phyloP scores from a whole-genome alignment of 2,113 vertebrate species.

The Perca fluviatilis region DNA sequence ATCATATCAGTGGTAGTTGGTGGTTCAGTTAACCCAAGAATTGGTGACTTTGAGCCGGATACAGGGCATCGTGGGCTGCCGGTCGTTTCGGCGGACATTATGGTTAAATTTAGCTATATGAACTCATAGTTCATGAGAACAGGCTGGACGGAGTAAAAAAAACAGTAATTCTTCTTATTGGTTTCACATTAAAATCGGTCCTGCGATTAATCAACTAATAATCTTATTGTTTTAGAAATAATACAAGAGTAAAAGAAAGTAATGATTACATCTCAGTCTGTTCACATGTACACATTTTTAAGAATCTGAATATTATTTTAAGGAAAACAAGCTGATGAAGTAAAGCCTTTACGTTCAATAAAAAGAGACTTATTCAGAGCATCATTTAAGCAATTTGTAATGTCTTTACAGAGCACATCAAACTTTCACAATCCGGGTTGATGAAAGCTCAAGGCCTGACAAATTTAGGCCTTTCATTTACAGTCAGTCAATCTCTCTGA shows the following conservation, averaged over 20 bases:
- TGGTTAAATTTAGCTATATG: too few species aligned
- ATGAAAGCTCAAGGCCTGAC: neutral
- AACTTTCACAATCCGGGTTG: neutral
- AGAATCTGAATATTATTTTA: neutral
- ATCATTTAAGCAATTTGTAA: neutral
- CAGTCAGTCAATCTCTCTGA: slow-evolving; percentile 12
- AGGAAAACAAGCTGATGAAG: neutral
- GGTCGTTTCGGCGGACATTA: too few species aligned
- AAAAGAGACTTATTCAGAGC: neutral
- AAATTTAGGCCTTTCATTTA: neutral
- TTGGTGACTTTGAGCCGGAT: too few species aligned
- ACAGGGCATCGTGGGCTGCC: too few species aligned
- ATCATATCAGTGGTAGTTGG: too few species aligned
- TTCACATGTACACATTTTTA: neutral
- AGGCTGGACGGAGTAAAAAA: neutral
- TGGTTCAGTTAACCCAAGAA: too few species aligned
- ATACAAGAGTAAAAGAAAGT: neutral
- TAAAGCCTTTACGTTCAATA: neutral
- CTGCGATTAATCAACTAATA: neutral
- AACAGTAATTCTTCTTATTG: too few species aligned
- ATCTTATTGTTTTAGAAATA: neutral
- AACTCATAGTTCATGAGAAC: too few species aligned
- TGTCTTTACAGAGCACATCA: neutral
- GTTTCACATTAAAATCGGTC: neutral
- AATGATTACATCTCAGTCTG: neutral